A percentile compares a stretch with the other conserved stretches of the same genome.
These are phyloP conservation scores for Rhynchotus rufescens DNA, from an alignment of 2,797 vertebrate genomes.

Conservation along the genomic window DNA sequence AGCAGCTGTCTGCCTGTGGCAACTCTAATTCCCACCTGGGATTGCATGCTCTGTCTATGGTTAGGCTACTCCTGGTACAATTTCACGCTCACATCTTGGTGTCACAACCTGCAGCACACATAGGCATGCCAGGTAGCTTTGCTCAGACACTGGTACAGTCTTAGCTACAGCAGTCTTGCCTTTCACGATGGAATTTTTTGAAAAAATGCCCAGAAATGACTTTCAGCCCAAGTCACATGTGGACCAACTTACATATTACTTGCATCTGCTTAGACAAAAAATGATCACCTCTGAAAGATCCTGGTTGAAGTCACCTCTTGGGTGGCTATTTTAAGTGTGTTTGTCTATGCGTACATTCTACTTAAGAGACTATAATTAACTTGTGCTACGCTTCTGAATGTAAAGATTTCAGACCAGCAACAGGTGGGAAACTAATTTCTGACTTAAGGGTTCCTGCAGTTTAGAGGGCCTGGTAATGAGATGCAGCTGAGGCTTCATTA, in stretches of 20 bases:
- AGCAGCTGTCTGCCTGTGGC: not conserved
- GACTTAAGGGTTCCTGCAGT: not conserved
- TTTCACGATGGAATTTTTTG: not conserved
- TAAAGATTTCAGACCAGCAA: not conserved
- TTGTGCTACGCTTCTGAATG: not conserved
- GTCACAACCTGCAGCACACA: fast-evolving
- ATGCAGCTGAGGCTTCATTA: not conserved
- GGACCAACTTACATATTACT: not conserved
- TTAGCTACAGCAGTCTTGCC: not conserved
- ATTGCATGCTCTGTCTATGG: not conserved
- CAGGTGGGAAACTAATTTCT: not conserved
- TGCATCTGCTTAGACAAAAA: not conserved
- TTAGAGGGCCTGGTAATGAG: not conserved
- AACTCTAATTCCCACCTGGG: not conserved
- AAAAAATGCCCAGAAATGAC: not conserved
- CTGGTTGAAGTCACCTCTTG: not conserved
- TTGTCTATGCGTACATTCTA: not conserved
- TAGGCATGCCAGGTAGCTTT: fast-evolving
- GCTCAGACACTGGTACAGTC: not conserved
- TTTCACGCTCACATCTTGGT: fast-evolving
- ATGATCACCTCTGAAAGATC: not conserved
- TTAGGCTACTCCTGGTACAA: fast-evolving
- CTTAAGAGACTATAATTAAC: not conserved
- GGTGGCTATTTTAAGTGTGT: not conserved
- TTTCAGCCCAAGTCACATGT: not conserved